Base-by-base conservation (phyloP, 2,888 invertebrate genomes). In the Athalia rosae region DNA sequence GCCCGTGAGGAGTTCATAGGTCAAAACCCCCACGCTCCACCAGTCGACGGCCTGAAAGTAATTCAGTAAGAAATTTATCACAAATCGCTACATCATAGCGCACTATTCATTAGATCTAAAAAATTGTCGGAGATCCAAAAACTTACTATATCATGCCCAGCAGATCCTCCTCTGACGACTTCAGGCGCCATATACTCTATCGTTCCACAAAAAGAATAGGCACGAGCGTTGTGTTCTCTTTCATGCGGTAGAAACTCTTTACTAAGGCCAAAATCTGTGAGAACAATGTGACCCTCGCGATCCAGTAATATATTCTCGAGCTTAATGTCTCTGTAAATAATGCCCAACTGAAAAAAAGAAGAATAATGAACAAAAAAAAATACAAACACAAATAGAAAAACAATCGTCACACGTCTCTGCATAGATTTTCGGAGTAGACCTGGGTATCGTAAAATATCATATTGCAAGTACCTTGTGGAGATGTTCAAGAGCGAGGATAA, bases 151-250 rank as follows among this genome's bases (percentile, higher is more conserved):
- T 98, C 97, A 91, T 99, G 98, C 41, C 99, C 99, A 82, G 94
- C 94, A 77, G 94, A 94, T 80, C 97, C 97, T 77, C 97, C 96
- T 85, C 95, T 91, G 56, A 94, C 92, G 50, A 94, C 92, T 89
- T 94, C 96, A 0, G 97, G 98, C 28, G 98, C 98, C 99, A 99
- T 99, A 90, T 99, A 99, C 90, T 99, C 99, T 85, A 99, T 96
- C 81, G 99, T 99, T 15, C 99, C 99, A 90, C 99, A 99, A 91
- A 98, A 99, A 80, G 98, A 98, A 91, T 98, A 98, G 0, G 99
- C 96, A 80, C 98, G 92, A 87, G 94, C 94, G 86, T 96, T 95
- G 85, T 90, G 90, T 85, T 93, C 93, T 87, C 92, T 92, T 86
- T 93, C 92, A 87, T 93, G 90, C 11, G 93, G 92, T 77, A 95